Base-by-base conservation (phyloP, 1,140 invertebrate genomes). In the Drosophila azteca region DNA sequence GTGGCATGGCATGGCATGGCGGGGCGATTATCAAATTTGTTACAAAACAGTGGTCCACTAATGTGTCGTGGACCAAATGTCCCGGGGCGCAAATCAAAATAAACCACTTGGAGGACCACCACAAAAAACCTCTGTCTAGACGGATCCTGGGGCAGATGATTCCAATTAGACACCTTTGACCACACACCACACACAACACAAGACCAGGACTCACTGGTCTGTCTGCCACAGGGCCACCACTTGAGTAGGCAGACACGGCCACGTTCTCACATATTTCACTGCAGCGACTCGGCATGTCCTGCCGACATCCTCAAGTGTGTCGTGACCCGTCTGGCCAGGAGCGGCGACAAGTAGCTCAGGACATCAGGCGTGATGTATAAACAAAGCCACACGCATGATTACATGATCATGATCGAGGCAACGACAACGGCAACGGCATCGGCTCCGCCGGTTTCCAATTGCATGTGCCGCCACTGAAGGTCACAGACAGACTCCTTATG, bases 251-350 rank as follows among this genome's bases (percentile, higher is more conserved):
- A 15, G 29, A 45, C 9, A 17, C 26, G 20, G 35, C n/a, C 35
- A 39, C 66, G 51, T 87, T 88, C 83, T 76, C 82, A 87, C 83
- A 87, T 83, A 87, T 84, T 75, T 85, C 71, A 79, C 41, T 35
- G 35, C 17, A 20, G 17, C 3, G 11, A 4, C 35, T 11, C 35
- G 9, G 35, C 35, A 13, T 39, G 39, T 43, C 51, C 80, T 57
- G 75, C 64, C 79, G 79, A 83, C 75, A 70, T 63, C 22, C 68
- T 88, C 79, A 64, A 88, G 79, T 79, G 65, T 26, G 24, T 24
- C 24, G 24, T 26, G 46, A 59, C 70, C 52, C 51, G 63, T 77
- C 77, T 79, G 68, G 75, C 58, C 72, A 62, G 74, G 52, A 76
- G 82, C 77, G 61, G 11, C 11, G 35, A 39, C 35, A 39, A 39